Evolutionary conservation across 1,140 invertebrate genomes (phyloP), one percentile per base, ranked within the genome.

Genomic region (Cyclargus thomasi): DNA sequence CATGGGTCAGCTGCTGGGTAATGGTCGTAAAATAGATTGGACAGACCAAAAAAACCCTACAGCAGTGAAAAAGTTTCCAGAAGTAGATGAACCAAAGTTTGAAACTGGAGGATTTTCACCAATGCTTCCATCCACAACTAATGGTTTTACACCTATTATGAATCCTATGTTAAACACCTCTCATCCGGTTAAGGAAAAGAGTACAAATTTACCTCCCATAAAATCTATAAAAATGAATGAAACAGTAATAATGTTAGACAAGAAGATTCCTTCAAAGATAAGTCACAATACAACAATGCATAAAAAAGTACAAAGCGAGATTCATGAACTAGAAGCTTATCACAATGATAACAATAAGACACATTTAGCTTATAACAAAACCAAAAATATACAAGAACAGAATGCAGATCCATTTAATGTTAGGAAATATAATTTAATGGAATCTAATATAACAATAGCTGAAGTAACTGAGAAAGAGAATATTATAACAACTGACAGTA

Each of bases 71-170:
- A 85, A 82, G 71, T 92, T 88, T 73, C 74, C 90, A 78, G 47
- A 82, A 89, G 63, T 92, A 92, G 65, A 92, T 91, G 0, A 91
- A 92, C 94, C 94, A 0, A 91, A 93, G 74, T 93, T 95, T 66
- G 93, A 95, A 83, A 92, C 92, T 16, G 94, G 94, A 65, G 95
- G 95, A 16, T 96, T 96, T 77, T 86, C 93, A 10, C 95, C 95
- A 17, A 90, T 96, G 65, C 82, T 94, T 29, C 95, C 95, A 8
- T 92, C 92, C 29, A 92, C 92, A 53, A 88, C 92, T 68, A 93
- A 94, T 14, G 95, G 95, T 16, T 96, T 96, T 72, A 91, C 90
- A 66, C 95, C 95, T 0, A 95, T 95, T 53, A 72, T 81, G 53
- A 90, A 94, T 88, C 93, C 94, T n/a, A 77, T 71, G 29, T 23